Conservation (phyloP, 2,888 invertebrate genomes). For the Ornithoptera priamus region DNA sequence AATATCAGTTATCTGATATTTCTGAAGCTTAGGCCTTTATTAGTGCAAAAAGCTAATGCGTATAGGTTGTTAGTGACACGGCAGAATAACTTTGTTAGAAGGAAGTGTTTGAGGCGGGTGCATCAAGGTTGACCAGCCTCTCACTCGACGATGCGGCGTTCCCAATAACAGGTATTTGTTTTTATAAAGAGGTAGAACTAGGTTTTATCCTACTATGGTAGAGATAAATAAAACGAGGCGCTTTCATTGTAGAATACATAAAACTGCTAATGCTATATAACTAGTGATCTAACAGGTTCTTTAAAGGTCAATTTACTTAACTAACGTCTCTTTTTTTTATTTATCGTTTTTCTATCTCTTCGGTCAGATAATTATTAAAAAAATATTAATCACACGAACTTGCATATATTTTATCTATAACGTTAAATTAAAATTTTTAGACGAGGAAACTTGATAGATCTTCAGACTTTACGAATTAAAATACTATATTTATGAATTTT, state of each 20-base stretch:
- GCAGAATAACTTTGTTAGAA: constrained; percentile 42
- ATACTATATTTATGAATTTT: too few species aligned
- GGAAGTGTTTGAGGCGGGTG: constrained; percentile 46
- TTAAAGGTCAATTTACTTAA: constrained; percentile 17
- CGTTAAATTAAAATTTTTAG: too few species aligned
- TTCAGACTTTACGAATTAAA: too few species aligned
- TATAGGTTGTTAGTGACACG: constrained; percentile 14
- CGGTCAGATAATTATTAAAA: neutral
- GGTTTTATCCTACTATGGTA: constrained; percentile 14
- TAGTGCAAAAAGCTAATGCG: constrained; percentile 23
- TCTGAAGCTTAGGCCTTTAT: constrained; percentile 26
- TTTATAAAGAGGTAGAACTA: constrained; percentile 26
- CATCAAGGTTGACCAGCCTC: constrained; percentile 51
- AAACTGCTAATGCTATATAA: constrained; percentile 16
- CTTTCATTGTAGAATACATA: constrained; percentile 26
- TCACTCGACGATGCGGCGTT: constrained; percentile 47
- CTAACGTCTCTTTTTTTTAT: constrained; percentile 8
- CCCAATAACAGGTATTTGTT: constrained; percentile 38
- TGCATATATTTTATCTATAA: neutral
- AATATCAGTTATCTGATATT: constrained; percentile 18
- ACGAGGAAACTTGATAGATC: too few species aligned
- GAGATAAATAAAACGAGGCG: constrained; percentile 26
- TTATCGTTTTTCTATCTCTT: neutral
- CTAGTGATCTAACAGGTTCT: constrained; percentile 23
- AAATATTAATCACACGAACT: neutral